Evolutionary conservation across 2,888 invertebrate genomes (phyloP).

Genomic region (Bedellia somnulentella): DNA sequence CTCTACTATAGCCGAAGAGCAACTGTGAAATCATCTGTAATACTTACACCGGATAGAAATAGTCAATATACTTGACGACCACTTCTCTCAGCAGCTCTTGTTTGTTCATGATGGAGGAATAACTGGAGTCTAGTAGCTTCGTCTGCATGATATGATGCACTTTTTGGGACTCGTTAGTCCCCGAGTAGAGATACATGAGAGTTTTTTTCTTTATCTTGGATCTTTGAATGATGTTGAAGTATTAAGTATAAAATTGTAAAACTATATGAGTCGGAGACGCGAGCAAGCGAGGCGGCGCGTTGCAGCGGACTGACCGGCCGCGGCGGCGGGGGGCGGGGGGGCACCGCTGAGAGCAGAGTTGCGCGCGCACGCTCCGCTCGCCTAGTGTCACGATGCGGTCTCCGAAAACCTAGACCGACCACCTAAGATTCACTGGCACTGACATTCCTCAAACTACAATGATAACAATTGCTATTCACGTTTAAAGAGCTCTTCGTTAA

Average conservation of each 20-base stretch:
- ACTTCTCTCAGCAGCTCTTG: constrained; percentile 70
- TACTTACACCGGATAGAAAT: constrained; percentile 73
- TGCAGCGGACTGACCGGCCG: constrained; percentile 53
- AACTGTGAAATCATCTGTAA: constrained; percentile 1
- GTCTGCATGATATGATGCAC: constrained; percentile 53
- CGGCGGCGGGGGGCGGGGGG: constrained; percentile 29
- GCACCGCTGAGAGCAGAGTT: constrained; percentile 29
- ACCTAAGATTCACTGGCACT: constrained; percentile 40
- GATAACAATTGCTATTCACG: too few relatives aligned
- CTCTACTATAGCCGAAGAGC: too few relatives aligned
- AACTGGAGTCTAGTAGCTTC: constrained; percentile 63
- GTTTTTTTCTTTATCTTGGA: constrained; percentile 28
- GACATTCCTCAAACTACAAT: constrained; percentile 36
- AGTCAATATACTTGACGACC: constrained; percentile 71
- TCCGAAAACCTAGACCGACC: constrained; percentile 46
- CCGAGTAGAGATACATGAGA: constrained; percentile 28
- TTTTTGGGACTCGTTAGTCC: constrained; percentile 33
- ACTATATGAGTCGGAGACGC: constrained; percentile 17
- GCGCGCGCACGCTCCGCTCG: constrained; percentile 52
- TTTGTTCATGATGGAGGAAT: constrained; percentile 66
- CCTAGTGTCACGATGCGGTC: constrained; percentile 49
- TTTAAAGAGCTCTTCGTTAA: too few relatives aligned
- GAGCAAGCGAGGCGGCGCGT: constrained; percentile 52
- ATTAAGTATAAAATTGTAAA: constrained; percentile 22
- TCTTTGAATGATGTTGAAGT: constrained; percentile 23